Evolutionary conservation across 2,113 vertebrate species (phyloP), one percentile per base, ranked within the genome.

Genomic region (Dryoscopus gambensis): DNA sequence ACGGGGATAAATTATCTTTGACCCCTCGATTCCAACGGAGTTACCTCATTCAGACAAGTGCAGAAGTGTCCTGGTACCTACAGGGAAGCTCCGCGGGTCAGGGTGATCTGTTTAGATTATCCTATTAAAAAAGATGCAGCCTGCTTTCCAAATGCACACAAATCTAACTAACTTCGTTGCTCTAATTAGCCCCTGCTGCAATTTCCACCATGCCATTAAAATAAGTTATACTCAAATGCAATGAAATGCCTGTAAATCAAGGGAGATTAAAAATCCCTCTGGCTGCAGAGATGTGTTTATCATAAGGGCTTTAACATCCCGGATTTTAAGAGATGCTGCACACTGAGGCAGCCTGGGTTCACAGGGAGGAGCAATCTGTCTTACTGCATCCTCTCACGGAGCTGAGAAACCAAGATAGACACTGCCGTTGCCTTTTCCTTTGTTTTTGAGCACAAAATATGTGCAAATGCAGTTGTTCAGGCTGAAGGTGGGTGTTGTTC

Each of bases 181-280:
- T 75, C 76, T 92, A 87, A 95, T 96, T 94, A 96, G 88, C 80
- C 90, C 93, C 88, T 11, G 74, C 92, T 95, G 85, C 86, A 86
- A 87, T 93, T 94, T 96, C 93, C 89, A 93, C 88, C 85, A 10
- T 39, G 92, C 76, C 63, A 86, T 95, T 96, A 87, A 86, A 96
- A 92, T 92, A 95, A 3, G 16, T 87, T 89, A 46, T 63, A 67
- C 90, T 94, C 92, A 59, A 84, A 94, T 75, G 83, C 88, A 94
- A 94, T 95, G 95, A 96, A 96, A 93, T 92, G 92, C 95, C 84
- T 96, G 96, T 96, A 96, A 95, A 96, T 97, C 96, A 96, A 93
- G 90, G 15, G 86, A 96, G 96, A 95, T 94, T 96, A 89, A 97
- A 94, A 92, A 96, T 90, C 90, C 85, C 76, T 71, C 87, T 87